These are phyloP conservation scores for Pampus argenteus DNA, from an alignment of 2,797 vertebrate genomes.

Conservation along the genomic window DNA sequence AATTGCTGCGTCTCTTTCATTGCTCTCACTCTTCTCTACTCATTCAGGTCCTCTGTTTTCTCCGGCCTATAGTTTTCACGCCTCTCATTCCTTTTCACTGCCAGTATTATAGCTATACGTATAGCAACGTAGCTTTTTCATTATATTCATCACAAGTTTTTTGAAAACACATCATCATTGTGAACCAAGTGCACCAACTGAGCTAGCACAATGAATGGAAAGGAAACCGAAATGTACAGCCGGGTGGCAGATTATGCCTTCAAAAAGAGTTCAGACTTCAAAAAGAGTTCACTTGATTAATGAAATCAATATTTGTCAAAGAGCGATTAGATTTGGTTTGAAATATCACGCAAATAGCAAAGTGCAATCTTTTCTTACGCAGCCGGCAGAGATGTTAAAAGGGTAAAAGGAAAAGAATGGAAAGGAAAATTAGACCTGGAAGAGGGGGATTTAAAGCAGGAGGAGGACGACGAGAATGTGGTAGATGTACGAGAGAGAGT, in stretches of 20 bases:
- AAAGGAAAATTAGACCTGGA: slow-evolving; percentile 11
- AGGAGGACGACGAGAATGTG: slow-evolving; percentile 2
- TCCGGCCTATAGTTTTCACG: neutral
- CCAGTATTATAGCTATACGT: too few species aligned
- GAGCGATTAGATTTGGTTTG: slow-evolving; percentile 24
- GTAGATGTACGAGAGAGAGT: slow-evolving; percentile 28
- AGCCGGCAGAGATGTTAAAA: neutral
- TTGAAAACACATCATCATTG: slow-evolving; percentile 7
- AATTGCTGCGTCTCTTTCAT: slow-evolving; percentile 4
- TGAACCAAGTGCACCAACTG: slow-evolving; percentile 1
- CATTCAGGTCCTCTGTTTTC: slow-evolving; percentile 4
- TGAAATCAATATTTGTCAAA: slow-evolving; percentile 49
- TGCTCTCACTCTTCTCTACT: neutral
- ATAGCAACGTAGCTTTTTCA: neutral
- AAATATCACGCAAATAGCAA: slow-evolving; percentile 55
- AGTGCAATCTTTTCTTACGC: slow-evolving; percentile 27
- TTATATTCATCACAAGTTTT: slow-evolving; percentile 15
- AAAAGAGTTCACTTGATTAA: slow-evolving; percentile 33
- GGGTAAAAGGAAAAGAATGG: slow-evolving; percentile 17
- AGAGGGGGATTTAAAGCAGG: neutral
- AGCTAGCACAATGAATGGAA: slow-evolving; percentile 9
- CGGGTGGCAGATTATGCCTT: slow-evolving; percentile 11
- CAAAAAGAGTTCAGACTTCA: neutral
- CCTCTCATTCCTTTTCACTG: slow-evolving; percentile 9
- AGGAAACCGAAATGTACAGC: slow-evolving; percentile 12